Evolutionary conservation across 2,797 vertebrate species (phyloP).

Genomic region (Parotocinclus haroldoi): DNA sequence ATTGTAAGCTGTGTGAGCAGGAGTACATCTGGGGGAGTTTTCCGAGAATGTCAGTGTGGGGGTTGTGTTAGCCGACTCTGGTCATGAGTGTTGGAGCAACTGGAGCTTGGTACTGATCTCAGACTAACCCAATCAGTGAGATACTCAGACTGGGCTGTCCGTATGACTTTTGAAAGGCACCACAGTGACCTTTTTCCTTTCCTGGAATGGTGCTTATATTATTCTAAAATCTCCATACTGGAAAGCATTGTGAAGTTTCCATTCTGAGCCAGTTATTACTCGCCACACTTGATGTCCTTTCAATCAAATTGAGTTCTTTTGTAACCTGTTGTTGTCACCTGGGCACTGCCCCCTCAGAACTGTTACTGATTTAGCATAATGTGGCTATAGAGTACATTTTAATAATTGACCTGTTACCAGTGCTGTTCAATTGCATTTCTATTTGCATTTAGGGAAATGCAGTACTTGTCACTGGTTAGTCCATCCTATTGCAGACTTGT

Average conservation of each 20-base stretch:
- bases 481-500: too few species aligned
- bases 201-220: slow-evolving; percentile 7
- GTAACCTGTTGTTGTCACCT: too few species aligned
- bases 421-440: too few species aligned
- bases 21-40: slow-evolving; percentile 50
- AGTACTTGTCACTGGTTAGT: too few species aligned
- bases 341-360: too few species aligned
- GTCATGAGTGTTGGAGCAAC: slow-evolving; percentile 58
- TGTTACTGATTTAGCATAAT: too few species aligned
- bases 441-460: too few species aligned
- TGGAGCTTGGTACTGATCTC: slow-evolving; percentile 58
- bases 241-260: slow-evolving; percentile 34
- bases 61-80: slow-evolving; percentile 24
- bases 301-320: too few species aligned
- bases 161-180: not conserved
- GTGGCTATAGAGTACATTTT: too few species aligned
- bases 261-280: slow-evolving; percentile 27
- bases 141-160: slow-evolving; percentile 1
- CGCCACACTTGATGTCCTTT: too few species aligned
- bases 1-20: slow-evolving; percentile 42
- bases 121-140: slow-evolving; percentile 42
- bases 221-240: slow-evolving; percentile 5
- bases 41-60: slow-evolving; percentile 31
- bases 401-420: too few species aligned
- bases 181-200: not conserved